phyloP scores from a whole-genome alignment of 1,140 invertebrate genomes.

The Drosophila auraria region DNA sequence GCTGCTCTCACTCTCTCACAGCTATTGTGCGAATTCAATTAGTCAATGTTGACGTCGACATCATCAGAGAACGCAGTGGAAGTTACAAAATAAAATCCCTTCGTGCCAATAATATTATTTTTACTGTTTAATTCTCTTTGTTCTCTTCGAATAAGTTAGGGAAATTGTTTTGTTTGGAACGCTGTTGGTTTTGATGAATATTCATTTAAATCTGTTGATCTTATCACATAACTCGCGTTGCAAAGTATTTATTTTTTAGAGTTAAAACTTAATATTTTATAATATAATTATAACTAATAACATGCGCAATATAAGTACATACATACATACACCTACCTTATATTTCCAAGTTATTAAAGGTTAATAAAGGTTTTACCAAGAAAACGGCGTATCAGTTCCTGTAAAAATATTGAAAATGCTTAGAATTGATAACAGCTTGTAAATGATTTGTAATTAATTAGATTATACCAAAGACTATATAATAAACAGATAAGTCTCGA shows the following conservation, averaged over 20 bases:
- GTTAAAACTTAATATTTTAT: too few species aligned
- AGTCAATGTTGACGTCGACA: conserved; percentile 11
- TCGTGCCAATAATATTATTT: neutral
- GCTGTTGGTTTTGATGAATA: too few species aligned
- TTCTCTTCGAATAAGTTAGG: neutral
- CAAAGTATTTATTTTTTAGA: too few species aligned
- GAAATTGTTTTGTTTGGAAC: neutral
- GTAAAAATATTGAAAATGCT: neutral
- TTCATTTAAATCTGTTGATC: too few species aligned
- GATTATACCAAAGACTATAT: too few species aligned
- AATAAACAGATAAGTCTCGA: too few species aligned
- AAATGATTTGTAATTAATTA: neutral
- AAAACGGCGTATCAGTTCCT: too few species aligned
- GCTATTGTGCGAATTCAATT: conserved; percentile 14
- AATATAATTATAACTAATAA: too few species aligned
- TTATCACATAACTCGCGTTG: too few species aligned
- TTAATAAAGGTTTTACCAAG: neutral
- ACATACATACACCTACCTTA: too few species aligned
- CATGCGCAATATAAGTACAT: too few species aligned
- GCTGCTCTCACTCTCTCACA: neutral
- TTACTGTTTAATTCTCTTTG: neutral
- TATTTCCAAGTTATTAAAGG: neutral
- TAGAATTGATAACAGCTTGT: neutral
- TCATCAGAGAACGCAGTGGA: neutral
- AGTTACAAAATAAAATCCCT: neutral